Evolutionary conservation across 2,797 vertebrate genomes (phyloP).

Genomic region (Enteromius argenteus): DNA sequence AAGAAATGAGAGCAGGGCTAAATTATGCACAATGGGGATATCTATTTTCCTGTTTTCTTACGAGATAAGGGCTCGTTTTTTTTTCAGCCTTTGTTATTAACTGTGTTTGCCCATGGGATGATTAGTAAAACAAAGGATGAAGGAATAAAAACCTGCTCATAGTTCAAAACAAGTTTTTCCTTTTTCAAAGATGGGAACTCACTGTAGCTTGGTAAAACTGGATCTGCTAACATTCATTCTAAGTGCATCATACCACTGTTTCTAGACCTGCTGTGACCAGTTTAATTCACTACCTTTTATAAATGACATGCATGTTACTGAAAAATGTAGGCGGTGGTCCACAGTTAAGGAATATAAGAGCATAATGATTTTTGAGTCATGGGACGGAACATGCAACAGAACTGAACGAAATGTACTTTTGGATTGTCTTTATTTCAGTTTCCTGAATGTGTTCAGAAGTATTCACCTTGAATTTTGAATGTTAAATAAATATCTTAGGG

Average conservation of each 20-base stretch:
- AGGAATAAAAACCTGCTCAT: slow-evolving; percentile 75
- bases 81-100: slow-evolving; percentile 80
- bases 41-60: slow-evolving; percentile 80
- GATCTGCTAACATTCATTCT: slow-evolving; percentile 59
- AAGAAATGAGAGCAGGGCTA: slow-evolving; percentile 73
- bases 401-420: neutral
- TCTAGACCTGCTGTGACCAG: slow-evolving; percentile 63
- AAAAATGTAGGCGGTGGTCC: slow-evolving; percentile 45
- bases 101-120: slow-evolving; percentile 75
- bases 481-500: neutral
- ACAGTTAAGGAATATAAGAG: slow-evolving; percentile 52
- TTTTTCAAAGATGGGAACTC: slow-evolving; percentile 75
- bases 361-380: neutral
- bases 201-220: slow-evolving; percentile 68
- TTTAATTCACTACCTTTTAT: slow-evolving; percentile 57
- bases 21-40: slow-evolving; percentile 81
- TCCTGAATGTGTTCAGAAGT: neutral
- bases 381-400: neutral
- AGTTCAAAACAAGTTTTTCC: slow-evolving; percentile 79
- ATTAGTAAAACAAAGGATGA: slow-evolving; percentile 81
- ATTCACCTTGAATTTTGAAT: neutral
- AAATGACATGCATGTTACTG: slow-evolving; percentile 48
- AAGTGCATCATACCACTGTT: slow-evolving; percentile 39
- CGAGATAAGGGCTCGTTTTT: slow-evolving; percentile 73
- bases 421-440: neutral